Base-by-base conservation (phyloP, 2,888 invertebrate genomes). In the Orthosia gothica region DNA sequence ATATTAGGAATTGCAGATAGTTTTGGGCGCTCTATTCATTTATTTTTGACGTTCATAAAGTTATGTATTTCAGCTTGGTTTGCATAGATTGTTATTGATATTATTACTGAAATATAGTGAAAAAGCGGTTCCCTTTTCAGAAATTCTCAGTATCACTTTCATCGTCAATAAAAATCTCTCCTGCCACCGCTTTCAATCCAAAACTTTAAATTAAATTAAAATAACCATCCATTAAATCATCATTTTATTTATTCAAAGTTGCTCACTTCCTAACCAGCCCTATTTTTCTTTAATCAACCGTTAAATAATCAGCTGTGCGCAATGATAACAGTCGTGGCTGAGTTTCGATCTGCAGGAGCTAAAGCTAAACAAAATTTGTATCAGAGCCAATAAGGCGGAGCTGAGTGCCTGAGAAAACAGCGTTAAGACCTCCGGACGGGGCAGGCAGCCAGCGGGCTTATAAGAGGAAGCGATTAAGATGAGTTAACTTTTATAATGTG, bases 351-450 rank as follows among this genome's bases (percentile, higher is more conserved):
- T 63, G 73, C 72, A 63, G 65, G 66, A 71, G 84, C 84, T 84
- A 85, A 89, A 89, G 89, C 87, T 81, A 86, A 92, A 90, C 91
- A 88, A 88, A 89, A 91, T 92, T 92, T 90, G 89, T 91, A 90
- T 90, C 84, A 80, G 75, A 85, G 80, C 86, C 89, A 88, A 88
- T 90, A 90, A 91, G 88, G 76, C 87, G 87, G 63, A 70, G 76
- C 78, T 57, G 85, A 86, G 87, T 88, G 91, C 83, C 94, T 94
- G 94, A 88, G 90, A 91, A 89, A 94, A 94, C 93, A 93, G 85
- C 84, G 88, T 87, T 88, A 88, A 91, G 92, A 92, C 89, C 88
- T 75, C 66, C 49, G 67, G 32, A 5, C 57, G 74, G 86, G 91
- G 80, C 71, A 85, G 2, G 15, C 58, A 70, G 64, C 5, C 2